Percentiles rank a stretch among this genome's conserved stretches.
These are phyloP conservation scores for Sebastes vulpes DNA, from an alignment of 2,797 vertebrate species.

Conservation along the genomic window DNA sequence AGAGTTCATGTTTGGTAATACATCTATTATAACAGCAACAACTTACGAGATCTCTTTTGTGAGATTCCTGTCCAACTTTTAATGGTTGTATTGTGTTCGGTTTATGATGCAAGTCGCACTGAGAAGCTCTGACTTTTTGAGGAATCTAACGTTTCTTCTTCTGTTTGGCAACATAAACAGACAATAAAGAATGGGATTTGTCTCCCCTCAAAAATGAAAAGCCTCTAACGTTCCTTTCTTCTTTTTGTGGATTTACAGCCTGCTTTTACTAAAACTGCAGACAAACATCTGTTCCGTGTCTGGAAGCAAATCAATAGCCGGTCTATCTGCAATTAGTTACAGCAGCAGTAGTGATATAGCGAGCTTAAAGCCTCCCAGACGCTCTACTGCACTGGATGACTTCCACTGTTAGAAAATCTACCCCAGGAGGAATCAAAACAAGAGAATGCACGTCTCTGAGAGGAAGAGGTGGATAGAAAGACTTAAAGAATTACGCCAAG, in stretches of 20 bases:
- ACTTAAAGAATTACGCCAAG: not conserved
- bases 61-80: not conserved
- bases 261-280: slow-evolving; percentile 31
- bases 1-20: not conserved
- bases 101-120: not conserved
- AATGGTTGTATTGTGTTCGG: not conserved
- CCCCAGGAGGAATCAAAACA: not conserved
- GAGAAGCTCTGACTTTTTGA: not conserved
- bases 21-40: not conserved
- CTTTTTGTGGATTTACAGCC: slow-evolving; percentile 18
- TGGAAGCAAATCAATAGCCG: slow-evolving; percentile 54
- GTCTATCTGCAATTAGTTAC: slow-evolving; percentile 54
- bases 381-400: not conserved
- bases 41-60: not conserved
- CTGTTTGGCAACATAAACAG: not conserved
- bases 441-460: not conserved
- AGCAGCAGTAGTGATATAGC: slow-evolving; percentile 14
- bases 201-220: not conserved
- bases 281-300: slow-evolving; percentile 54
- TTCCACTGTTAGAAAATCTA: not conserved
- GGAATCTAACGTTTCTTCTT: not conserved
- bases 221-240: not conserved
- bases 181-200: not conserved
- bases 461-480: not conserved
- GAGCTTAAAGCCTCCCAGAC: not conserved